These are phyloP conservation scores for Microplitis mediator DNA, from an alignment of 1,140 invertebrate species.

Conservation along the genomic window DNA sequence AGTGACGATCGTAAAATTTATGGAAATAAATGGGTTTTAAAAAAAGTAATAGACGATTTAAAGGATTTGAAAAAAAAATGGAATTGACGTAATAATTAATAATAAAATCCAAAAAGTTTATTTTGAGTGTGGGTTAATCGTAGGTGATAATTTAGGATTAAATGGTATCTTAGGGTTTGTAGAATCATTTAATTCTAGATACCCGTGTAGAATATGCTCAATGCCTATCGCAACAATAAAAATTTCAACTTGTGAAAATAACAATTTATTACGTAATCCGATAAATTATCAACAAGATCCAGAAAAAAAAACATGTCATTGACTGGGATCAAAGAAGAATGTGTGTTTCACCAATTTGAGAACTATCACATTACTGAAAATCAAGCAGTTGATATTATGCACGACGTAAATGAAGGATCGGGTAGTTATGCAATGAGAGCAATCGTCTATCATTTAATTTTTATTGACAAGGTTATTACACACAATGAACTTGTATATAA, in stretches of 20 bases:
- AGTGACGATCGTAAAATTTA: conserved; percentile 37
- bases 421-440: conserved; percentile 34
- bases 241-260: conserved; percentile 28
- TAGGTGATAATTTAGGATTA: conserved; percentile 50
- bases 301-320: not conserved
- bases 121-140: conserved; percentile 39
- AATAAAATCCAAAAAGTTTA: conserved; percentile 30
- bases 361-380: conserved; percentile 40
- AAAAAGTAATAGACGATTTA: conserved; percentile 38
- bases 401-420: conserved; percentile 42
- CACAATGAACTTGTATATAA: conserved; percentile 33
- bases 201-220: conserved; percentile 44
- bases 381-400: conserved; percentile 38
- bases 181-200: conserved; percentile 39
- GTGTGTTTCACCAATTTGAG: conserved; percentile 7
- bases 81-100: conserved; percentile 34
- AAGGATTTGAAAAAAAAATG: conserved; percentile 36
- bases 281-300: not conserved
- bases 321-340: conserved; percentile 22
- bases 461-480: conserved; percentile 30
- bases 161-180: conserved; percentile 44
- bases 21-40: not conserved
- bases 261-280: conserved; percentile 30
- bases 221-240: conserved; percentile 31
- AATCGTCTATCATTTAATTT: conserved; percentile 33